Conservation (phyloP, 2,797 vertebrate genomes). For the Knipowitschia caucasica region DNA sequence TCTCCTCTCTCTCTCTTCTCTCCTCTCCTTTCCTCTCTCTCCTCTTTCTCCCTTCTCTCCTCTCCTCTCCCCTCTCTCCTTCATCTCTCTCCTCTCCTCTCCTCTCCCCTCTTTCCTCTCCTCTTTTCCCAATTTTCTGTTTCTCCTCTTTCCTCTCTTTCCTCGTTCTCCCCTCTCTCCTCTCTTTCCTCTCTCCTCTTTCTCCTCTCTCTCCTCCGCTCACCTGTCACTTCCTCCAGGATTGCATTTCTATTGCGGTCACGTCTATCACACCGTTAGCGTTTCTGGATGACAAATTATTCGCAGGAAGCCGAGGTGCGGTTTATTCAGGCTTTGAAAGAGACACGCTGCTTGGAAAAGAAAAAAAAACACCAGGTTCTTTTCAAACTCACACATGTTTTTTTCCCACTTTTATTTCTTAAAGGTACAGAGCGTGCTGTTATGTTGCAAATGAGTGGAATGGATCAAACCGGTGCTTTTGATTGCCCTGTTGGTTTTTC, state of each 20-base stretch:
- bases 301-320: conserved; percentile 66
- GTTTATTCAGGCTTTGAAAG: conserved; percentile 68
- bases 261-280: conserved; percentile 78
- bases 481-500: no score
- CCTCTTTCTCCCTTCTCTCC: background rate
- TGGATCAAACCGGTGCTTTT: no score
- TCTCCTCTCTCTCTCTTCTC: background rate
- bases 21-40: no score
- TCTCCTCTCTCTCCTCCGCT: conserved; percentile 32
- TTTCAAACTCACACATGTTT: conserved; percentile 26
- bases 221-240: conserved; percentile 74
- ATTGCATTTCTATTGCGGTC: conserved; percentile 76
- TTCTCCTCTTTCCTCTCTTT: background rate
- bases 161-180: conserved; percentile 1
- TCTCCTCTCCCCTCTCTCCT: background rate
- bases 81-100: background rate
- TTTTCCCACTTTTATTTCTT: background rate
- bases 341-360: conserved; percentile 62
- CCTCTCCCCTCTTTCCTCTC: background rate
- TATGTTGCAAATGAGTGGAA: no score
- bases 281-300: conserved; percentile 80
- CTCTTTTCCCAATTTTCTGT: background rate
- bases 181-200: background rate
- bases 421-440: no score
- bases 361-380: conserved; percentile 62